A percentile compares a stretch with the other conserved stretches of the same genome.
Conservation (phyloP, 2,888 invertebrate genomes). For the Hirtodrosophila cameraria region DNA sequence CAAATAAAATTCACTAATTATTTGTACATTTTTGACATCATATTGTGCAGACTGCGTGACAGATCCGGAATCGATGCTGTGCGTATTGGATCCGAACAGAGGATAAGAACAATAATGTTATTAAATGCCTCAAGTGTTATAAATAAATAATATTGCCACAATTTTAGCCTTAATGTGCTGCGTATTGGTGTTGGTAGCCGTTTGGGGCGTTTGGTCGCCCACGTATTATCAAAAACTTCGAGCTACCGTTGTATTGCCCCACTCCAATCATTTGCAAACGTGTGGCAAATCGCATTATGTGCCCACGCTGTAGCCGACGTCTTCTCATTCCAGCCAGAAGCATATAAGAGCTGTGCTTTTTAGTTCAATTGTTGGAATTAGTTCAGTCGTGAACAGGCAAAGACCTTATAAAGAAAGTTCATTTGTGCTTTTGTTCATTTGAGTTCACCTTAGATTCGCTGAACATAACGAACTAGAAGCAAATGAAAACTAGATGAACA, state of each 20-base stretch:
- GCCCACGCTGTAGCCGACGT: conserved; percentile 14
- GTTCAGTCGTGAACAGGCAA: too few relatives aligned
- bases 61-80: conserved; percentile 62
- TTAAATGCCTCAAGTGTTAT: conserved; percentile 37
- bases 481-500: too few relatives aligned
- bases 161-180: conserved; percentile 25
- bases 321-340: conserved; percentile 1
- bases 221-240: conserved; percentile 7
- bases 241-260: conserved; percentile 1
- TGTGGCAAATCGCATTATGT: conserved; percentile 68
- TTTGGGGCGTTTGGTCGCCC: neutral
- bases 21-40: conserved; percentile 1
- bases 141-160: conserved; percentile 39
- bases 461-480: too few relatives aligned
- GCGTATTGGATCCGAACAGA: conserved; percentile 31
- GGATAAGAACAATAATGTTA: conserved; percentile 23
- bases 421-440: too few relatives aligned
- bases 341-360: neutral
- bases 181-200: too few relatives aligned
- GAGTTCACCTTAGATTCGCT: too few relatives aligned
- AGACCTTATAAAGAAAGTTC: too few relatives aligned
- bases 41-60: conserved; percentile 57
- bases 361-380: too few relatives aligned
- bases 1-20: neutral
- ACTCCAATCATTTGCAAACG: conserved; percentile 25